These are phyloP conservation scores for Xiphias gladius DNA, from an alignment of 2,113 vertebrate genomes.

Conservation along the genomic window DNA sequence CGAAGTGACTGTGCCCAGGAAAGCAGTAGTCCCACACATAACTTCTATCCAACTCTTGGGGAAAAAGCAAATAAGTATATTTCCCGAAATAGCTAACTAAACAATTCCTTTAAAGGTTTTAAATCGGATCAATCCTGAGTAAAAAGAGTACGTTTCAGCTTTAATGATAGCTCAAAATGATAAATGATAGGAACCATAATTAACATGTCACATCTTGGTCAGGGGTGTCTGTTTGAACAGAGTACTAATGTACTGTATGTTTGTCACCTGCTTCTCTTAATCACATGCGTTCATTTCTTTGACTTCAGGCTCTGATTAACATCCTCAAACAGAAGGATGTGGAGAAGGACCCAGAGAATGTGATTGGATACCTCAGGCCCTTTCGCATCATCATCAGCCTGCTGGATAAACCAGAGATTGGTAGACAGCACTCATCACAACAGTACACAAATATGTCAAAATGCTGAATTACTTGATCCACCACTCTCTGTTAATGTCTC, in stretches of 20 bases:
- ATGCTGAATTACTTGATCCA: background rate
- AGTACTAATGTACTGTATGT: background rate
- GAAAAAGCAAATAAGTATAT: background rate
- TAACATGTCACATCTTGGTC: background rate
- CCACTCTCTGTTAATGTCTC: background rate
- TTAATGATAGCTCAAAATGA: too few relatives aligned
- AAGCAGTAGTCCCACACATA: background rate
- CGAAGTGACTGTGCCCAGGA: too few relatives aligned
- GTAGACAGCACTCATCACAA: conserved; percentile 74
- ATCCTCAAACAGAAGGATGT: conserved; percentile 90
- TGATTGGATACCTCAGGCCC: conserved; percentile 90
- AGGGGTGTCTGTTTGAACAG: conserved; percentile 26
- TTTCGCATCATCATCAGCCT: conserved; percentile 95
- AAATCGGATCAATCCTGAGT: background rate
- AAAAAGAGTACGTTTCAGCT: background rate
- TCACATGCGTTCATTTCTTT: conserved; percentile 35
- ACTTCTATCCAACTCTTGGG: background rate
- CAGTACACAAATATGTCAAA: background rate
- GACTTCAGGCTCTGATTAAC: conserved; percentile 87
- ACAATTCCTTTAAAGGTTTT: background rate
- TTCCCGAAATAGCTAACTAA: background rate
- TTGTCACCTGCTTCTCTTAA: conserved; percentile 10
- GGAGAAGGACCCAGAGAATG: conserved; percentile 84
- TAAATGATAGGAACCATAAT: background rate
- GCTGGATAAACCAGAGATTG: conserved; percentile 97